These are phyloP conservation scores for Pseudopodoces humilis DNA, from an alignment of 2,113 vertebrate species.

Conservation along the genomic window DNA sequence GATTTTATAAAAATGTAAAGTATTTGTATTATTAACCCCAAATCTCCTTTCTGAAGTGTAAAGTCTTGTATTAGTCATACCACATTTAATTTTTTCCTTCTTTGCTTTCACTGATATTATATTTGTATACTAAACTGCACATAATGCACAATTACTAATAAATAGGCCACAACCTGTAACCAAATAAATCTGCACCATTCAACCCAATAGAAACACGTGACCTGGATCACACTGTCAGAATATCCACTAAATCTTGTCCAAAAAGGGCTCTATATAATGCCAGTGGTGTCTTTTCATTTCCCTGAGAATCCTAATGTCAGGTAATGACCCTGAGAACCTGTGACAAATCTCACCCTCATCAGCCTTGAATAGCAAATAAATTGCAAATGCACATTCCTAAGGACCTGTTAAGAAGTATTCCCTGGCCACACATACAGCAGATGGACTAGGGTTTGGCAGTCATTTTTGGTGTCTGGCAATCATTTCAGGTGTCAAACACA, in stretches of 20 bases:
- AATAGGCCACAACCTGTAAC: neutral
- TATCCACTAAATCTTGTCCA: neutral
- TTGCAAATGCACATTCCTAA: neutral
- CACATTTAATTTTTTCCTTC: neutral
- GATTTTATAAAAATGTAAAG: neutral
- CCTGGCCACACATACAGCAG: neutral
- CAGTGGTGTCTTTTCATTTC: neutral
- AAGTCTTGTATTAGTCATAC: neutral
- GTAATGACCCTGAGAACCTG: neutral
- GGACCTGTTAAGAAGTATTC: neutral
- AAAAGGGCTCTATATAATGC: neutral
- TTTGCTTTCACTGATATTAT: neutral
- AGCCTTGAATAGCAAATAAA: neutral
- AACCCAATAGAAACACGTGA: neutral
- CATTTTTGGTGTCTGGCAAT: neutral
- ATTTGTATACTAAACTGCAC: neutral
- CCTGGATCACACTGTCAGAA: neutral
- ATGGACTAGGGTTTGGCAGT: neutral
- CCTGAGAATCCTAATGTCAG: neutral
- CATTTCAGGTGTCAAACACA: neutral
- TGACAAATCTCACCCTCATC: neutral
- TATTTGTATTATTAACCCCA: neutral
- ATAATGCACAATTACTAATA: neutral
- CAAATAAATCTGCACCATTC: neutral
- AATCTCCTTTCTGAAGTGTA: neutral